Conservation (phyloP, 1,140 invertebrate genomes). For the Heliconius melpomene region DNA sequence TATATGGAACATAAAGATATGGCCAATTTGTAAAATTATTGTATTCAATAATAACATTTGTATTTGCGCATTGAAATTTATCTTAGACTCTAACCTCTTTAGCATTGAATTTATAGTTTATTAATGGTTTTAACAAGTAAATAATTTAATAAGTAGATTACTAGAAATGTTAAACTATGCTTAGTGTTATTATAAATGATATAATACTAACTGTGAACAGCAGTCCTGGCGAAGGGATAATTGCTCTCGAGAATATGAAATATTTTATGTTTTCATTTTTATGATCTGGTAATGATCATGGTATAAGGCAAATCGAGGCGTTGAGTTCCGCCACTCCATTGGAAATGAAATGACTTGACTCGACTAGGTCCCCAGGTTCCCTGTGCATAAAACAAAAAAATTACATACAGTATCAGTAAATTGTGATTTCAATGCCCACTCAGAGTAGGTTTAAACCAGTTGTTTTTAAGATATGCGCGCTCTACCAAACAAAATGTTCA, state of each 20-base stretch:
- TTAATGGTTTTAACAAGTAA: background rate
- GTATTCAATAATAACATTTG: conserved; percentile 28
- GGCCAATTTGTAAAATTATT: conserved; percentile 19
- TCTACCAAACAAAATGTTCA: too few relatives aligned
- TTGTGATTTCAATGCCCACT: too few relatives aligned
- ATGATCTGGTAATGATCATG: background rate
- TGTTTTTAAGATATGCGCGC: too few relatives aligned
- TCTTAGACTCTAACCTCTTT: conserved; percentile 18
- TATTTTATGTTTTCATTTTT: background rate
- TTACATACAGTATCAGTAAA: too few relatives aligned
- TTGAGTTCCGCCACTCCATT: background rate
- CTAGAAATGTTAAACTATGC: too few relatives aligned
- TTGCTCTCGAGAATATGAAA: too few relatives aligned
- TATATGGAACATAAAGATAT: conserved; percentile 19
- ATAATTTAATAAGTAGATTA: background rate
- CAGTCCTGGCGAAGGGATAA: too few relatives aligned
- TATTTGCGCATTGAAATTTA: conserved; percentile 33
- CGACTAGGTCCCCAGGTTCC: background rate
- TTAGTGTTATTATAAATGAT: too few relatives aligned
- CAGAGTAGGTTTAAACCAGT: background rate
- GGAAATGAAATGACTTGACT: background rate
- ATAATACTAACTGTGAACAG: too few relatives aligned
- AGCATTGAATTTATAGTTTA: background rate
- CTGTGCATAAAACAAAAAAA: background rate
- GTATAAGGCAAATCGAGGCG: background rate